A percentile compares a stretch with the other conserved stretches of the same genome.
Conservation (phyloP, 2,888 invertebrate genomes). For the Andrena bucephala region DNA sequence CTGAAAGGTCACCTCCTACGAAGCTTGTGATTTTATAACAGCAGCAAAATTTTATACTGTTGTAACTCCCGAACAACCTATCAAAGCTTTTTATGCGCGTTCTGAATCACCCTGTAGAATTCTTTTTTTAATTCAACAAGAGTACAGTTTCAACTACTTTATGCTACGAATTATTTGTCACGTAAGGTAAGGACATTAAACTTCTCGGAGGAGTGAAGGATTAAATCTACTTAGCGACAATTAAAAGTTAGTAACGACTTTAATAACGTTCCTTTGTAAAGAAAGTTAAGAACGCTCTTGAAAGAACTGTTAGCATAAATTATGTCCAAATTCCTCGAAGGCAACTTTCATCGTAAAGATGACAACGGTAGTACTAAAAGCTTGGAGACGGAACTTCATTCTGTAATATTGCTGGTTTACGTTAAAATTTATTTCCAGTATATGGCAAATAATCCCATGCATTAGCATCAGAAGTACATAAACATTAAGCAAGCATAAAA, state of each 20-base stretch:
- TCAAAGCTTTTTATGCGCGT: no score
- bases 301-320: neutral
- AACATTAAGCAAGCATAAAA: neutral
- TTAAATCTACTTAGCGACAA: neutral
- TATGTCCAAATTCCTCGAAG: neutral
- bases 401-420: neutral
- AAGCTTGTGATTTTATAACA: no score
- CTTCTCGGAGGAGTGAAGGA: neutral
- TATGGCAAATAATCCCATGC: neutral
- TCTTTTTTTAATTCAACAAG: no score
- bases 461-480: neutral
- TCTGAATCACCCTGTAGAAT: no score
- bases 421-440: neutral
- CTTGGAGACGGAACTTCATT: neutral
- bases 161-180: neutral
- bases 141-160: neutral
- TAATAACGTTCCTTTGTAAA: neutral
- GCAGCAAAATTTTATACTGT: no score
- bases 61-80: no score
- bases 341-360: neutral
- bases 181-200: neutral
- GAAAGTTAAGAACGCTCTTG: neutral
- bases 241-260: neutral
- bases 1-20: no score
- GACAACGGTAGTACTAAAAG: neutral